Base-by-base conservation (phyloP, 1,140 invertebrate genomes). In the Thereuonema tuberculata region DNA sequence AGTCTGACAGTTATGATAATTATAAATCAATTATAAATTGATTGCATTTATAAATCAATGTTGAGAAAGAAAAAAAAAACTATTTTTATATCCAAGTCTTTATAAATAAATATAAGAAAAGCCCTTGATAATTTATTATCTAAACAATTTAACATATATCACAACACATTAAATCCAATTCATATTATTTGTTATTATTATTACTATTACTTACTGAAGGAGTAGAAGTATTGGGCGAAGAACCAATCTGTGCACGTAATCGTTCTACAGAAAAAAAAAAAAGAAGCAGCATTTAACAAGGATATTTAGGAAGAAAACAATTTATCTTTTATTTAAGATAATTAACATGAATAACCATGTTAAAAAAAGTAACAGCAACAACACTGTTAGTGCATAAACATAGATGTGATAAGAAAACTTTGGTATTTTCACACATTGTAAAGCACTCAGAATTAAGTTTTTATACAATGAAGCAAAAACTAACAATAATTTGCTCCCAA, bases 241-340 rank as follows among this genome's bases (percentile, higher is more conserved):
- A 5, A 12, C 57, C 29, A 23, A 59, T 59, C 25, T 59, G 57
- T 2, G 57, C 57, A 12, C 57, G 46, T 2, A 59, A 46, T 25
- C 57, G n/a, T 21, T 59, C 57, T 59, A 46, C 54, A 55, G 23
- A 27, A 15, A 56, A 5, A 20, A 28, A 56, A 26, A 31, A 27
- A 37, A 5, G 17, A 37, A 37, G 17, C 5, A 9, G 31, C 3
- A 25, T 52, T 25, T 9, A 21, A 9, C 49, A 9, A 9, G 3
- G 5, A 52, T 2, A 2, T n/a, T 12, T 12, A 37, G 9, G 12
- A 5, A 12, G 2, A 2, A 43, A 43, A 37, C 31, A 37, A 17
- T 37, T 17, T 37, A 9, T 37, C 5, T 37, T 9, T 37, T 37
- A 37, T 37, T 37, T 17, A 37, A 37, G 17, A 37, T 17, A 37